Evolutionary conservation across 2,797 vertebrate genomes (phyloP).

Genomic region (Rhyacichthys aspro): DNA sequence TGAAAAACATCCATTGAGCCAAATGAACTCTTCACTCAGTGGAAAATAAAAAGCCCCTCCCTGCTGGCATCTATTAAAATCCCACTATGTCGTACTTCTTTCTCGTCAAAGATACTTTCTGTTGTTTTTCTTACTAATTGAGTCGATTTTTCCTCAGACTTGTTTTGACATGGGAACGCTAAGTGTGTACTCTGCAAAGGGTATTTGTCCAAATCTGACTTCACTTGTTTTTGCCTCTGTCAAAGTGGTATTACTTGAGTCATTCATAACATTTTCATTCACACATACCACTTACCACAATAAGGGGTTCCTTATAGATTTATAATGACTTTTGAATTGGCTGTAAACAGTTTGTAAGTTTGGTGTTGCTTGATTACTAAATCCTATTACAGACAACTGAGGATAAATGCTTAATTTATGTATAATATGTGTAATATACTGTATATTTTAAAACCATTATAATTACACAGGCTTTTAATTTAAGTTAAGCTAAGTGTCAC

Average conservation of each 20-base stretch:
- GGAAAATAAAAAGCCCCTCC: constrained; percentile 44
- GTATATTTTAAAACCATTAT: too few relatives aligned
- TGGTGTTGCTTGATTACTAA: background rate
- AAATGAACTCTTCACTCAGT: constrained; percentile 41
- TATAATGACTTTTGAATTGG: too few relatives aligned
- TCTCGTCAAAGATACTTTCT: constrained; percentile 30
- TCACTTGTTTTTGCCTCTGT: constrained; percentile 29
- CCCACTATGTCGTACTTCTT: constrained; percentile 42
- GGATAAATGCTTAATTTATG: background rate
- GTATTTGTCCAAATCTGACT: constrained; percentile 38
- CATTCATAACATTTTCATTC: constrained; percentile 26
- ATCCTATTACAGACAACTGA: background rate
- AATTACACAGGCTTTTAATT: too few relatives aligned
- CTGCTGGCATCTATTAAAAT: constrained; percentile 51
- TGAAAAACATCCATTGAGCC: constrained; percentile 39
- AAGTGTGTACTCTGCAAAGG: constrained; percentile 15
- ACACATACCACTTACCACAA: background rate
- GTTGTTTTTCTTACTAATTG: constrained; percentile 49
- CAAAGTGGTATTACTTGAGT: constrained; percentile 1
- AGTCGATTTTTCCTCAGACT: constrained; percentile 17
- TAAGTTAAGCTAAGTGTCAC: too few relatives aligned
- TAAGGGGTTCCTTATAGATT: too few relatives aligned
- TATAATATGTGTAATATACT: too few relatives aligned
- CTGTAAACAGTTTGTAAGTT: too few relatives aligned
- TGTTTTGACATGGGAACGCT: constrained; percentile 46